Evolutionary conservation across 2,888 invertebrate genomes (phyloP).

Genomic region (Apamea monoglypha): DNA sequence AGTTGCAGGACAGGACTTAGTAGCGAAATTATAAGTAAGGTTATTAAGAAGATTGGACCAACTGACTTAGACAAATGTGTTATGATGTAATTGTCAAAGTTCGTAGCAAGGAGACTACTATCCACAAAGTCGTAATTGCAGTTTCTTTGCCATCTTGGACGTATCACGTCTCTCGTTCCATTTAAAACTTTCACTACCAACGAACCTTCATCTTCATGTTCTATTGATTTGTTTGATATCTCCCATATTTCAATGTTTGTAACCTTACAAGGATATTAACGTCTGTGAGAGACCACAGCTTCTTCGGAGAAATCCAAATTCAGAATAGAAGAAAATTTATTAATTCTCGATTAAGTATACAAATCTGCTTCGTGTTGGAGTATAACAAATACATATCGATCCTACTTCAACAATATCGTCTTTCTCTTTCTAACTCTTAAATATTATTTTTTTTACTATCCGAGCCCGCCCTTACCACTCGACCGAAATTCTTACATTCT

Average conservation of each 20-base stretch:
- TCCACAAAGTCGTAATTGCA: not conserved
- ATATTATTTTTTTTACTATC: no score
- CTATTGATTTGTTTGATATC: not conserved
- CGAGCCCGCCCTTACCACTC: not conserved
- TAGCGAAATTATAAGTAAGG: conserved; percentile 8
- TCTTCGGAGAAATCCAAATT: not conserved
- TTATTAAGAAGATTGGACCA: conserved; percentile 23
- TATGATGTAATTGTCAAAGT: conserved; percentile 37
- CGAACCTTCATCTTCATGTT: not conserved
- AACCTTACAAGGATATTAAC: not conserved
- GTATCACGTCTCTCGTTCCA: not conserved
- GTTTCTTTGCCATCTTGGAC: not conserved
- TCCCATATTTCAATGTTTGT: not conserved
- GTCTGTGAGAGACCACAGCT: not conserved
- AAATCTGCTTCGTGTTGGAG: not conserved
- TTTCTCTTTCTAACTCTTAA: not conserved
- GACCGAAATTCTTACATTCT: not conserved
- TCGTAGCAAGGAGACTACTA: not conserved
- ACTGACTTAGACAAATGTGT: conserved; percentile 9
- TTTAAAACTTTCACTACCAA: not conserved
- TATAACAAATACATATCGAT: not conserved
- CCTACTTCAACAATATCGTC: not conserved
- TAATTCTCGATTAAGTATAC: not conserved
- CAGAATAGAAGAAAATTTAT: not conserved
- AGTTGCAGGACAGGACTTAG: conserved; percentile 20